Evolutionary conservation across 2,113 vertebrate genomes (phyloP), one percentile per base, ranked within the genome.

Genomic region (Equus quagga): DNA sequence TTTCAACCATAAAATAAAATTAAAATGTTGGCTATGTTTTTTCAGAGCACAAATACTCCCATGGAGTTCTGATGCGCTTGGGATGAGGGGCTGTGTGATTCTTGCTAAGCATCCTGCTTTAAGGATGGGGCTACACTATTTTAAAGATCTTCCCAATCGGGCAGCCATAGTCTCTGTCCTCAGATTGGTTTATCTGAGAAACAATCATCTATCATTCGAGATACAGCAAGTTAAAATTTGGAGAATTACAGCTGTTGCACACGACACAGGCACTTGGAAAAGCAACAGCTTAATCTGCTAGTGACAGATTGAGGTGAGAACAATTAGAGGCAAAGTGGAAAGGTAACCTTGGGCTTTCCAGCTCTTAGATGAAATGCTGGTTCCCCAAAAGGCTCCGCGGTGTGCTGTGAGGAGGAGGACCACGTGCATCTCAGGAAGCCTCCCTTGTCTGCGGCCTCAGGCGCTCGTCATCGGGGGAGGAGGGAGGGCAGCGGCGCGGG

Each of bases 341-440:
- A 62, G 75, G 89, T 62, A 11, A 49, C 86, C 33, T 44, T 56
- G 44, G 67, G 41, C 41, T 24, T 78, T 83, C 33, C 75, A 88
- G 41, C 96, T 89, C 41, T 31, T 18, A 83, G 88, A 58, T 92
- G 65, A 95, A 91, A 81, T 81, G 15, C n/a, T 33, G 65, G 13
- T 54, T 91, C 69, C 51, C 31, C 82, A 73, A 84, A 89, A 70
- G 62, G 33, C 2, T 72, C 83, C 44, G 11, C 15, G 3, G 24
- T 51, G 36, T 21, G 14, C 78, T 81, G 18, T 51, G 44, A 64
- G 49, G 73, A 78, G 44, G 24, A 58, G 94, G 76, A 26, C 24
- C 28, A 21, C n/a, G 64, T n/a, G 19, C 17, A 5, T 81, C 60
- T 95, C 14, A n/a, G 73, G 54, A 89, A 62, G 28, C 41, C 70